Conservation (phyloP, 2,113 vertebrate species). For the Gadus chalcogrammus region DNA sequence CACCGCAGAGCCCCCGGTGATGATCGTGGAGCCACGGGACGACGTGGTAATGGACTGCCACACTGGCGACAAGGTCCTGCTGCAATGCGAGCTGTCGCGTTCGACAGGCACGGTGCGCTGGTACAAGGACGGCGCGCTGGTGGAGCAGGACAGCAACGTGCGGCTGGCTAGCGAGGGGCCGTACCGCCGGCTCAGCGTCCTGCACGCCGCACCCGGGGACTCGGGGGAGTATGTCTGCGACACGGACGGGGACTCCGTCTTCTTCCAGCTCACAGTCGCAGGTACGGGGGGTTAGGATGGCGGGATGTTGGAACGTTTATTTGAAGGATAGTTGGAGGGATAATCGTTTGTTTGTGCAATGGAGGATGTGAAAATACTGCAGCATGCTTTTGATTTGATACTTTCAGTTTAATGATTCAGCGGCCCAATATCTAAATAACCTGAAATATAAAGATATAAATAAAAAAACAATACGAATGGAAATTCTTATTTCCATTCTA, state of each 20-base stretch:
- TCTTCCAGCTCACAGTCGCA: conserved; percentile 81
- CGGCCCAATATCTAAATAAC: too few relatives aligned
- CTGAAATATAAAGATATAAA: too few relatives aligned
- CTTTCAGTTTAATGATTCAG: too few relatives aligned
- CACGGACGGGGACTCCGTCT: conserved; percentile 80
- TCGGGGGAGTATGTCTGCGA: conserved; percentile 86
- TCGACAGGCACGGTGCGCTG: conserved; percentile 64
- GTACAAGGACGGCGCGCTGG: conserved; percentile 82
- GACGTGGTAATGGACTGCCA: conserved; percentile 67
- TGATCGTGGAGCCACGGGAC: conserved; percentile 77
- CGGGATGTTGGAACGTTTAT: background rate
- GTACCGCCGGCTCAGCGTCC: conserved; percentile 71
- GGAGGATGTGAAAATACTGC: too few relatives aligned
- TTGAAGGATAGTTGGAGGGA: too few relatives aligned
- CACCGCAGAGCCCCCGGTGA: conserved; percentile 78
- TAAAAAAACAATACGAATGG: too few relatives aligned
- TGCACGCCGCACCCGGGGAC: conserved; percentile 56
- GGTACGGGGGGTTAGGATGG: conserved; percentile 54
- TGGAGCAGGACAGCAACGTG: conserved; percentile 61
- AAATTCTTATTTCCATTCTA: too few relatives aligned
- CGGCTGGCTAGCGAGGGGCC: conserved; percentile 73
- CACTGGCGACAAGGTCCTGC: conserved; percentile 69
- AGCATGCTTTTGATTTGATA: too few relatives aligned
- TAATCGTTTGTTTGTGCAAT: too few relatives aligned
- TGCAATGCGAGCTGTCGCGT: conserved; percentile 84